A percentile compares a stretch with the other conserved stretches of the same genome.
These are phyloP conservation scores for Oryzias celebensis DNA, from an alignment of 2,113 vertebrate species.

Conservation along the genomic window DNA sequence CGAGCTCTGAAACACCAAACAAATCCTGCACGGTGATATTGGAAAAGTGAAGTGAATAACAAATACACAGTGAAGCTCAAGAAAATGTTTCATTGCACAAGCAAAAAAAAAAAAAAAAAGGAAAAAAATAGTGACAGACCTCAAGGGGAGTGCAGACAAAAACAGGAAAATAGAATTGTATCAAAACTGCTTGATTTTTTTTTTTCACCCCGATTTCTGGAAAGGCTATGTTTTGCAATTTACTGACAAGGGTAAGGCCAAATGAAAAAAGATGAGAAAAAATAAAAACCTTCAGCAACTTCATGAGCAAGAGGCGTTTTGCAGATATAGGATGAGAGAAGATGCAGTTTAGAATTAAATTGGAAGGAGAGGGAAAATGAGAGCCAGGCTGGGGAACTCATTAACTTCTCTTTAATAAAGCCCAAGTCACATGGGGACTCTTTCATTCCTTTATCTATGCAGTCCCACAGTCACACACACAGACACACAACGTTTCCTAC, in stretches of 20 bases:
- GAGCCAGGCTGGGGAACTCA: constrained; percentile 72
- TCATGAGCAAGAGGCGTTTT: constrained; percentile 32
- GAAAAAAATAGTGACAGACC: constrained; percentile 13
- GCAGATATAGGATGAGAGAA: constrained; percentile 34
- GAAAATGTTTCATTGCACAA: constrained; percentile 57
- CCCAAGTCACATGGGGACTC: constrained; percentile 60
- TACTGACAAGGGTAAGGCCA: constrained; percentile 43
- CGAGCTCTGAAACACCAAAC: constrained; percentile 27
- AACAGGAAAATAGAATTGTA: constrained; percentile 25
- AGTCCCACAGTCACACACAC: constrained; percentile 25
- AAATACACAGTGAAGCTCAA: constrained; percentile 6
- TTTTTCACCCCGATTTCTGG: constrained; percentile 14
- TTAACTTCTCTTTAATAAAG: constrained; percentile 77
- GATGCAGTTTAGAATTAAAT: constrained; percentile 49
- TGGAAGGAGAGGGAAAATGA: constrained; percentile 54
- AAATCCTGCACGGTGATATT: constrained; percentile 13
- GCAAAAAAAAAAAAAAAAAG: constrained; percentile 38
- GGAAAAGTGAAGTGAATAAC: not conserved
- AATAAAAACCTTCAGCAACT: constrained; percentile 35
- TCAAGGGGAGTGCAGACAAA: constrained; percentile 16
- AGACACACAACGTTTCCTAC: constrained; percentile 24
- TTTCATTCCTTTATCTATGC: constrained; percentile 62
- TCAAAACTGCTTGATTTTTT: constrained; percentile 31
- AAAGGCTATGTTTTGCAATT: constrained; percentile 42
- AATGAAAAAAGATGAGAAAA: constrained; percentile 29